phyloP scores from a whole-genome alignment of 2,888 invertebrate genomes.

The Drosophila incognita region DNA sequence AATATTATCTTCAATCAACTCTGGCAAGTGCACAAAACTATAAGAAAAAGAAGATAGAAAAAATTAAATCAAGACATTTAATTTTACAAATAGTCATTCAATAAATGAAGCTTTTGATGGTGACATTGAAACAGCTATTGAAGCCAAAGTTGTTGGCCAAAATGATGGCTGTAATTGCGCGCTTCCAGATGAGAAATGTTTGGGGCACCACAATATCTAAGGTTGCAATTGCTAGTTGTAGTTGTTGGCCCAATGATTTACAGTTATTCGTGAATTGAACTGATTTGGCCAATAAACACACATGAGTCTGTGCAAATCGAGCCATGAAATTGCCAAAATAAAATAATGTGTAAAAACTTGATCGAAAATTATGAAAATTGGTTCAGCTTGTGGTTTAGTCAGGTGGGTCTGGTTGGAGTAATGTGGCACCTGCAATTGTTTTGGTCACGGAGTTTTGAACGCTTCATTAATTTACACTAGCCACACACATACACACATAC shows the following conservation, averaged over 20 bases:
- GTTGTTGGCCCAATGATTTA: constrained; percentile 45
- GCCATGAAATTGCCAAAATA: constrained; percentile 54
- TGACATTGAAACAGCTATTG: constrained; percentile 58
- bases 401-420: constrained; percentile 23
- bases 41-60: no score
- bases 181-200: constrained; percentile 46
- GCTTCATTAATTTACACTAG: constrained; percentile 43
- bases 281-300: constrained; percentile 47
- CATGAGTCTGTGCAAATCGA: constrained; percentile 66
- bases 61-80: no score
- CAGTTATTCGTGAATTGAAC: constrained; percentile 60
- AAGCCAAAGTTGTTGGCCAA: constrained; percentile 15
- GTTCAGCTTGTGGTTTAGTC: constrained; percentile 49
- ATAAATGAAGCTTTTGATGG: constrained; percentile 18
- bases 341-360: not conserved
- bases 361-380: constrained; percentile 49
- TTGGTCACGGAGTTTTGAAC: constrained; percentile 18
- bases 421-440: constrained; percentile 50
- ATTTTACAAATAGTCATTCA: not conserved
- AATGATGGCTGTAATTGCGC: constrained; percentile 39
- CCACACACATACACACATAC: constrained; percentile 13
- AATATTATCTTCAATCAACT: constrained; percentile 16
- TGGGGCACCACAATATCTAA: constrained; percentile 7
- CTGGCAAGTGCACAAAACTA: no score
- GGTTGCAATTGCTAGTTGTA: constrained; percentile 12